These are phyloP conservation scores for Apamea epomidion DNA, from an alignment of 2,888 invertebrate genomes.

Conservation along the genomic window DNA sequence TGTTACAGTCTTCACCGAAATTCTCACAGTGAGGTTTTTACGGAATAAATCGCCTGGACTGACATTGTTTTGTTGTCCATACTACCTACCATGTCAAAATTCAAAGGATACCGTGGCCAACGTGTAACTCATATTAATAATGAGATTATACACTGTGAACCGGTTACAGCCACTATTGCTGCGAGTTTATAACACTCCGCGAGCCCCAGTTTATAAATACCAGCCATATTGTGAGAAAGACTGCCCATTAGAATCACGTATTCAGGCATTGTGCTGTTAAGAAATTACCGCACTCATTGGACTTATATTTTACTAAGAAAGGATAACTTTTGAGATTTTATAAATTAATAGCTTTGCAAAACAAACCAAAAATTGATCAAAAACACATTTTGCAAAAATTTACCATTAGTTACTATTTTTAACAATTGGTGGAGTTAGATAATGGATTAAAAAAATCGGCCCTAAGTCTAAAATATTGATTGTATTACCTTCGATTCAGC, in stretches of 20 bases:
- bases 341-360: constrained; percentile 20
- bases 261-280: constrained; percentile 68
- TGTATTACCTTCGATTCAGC: too few species aligned
- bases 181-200: constrained; percentile 67
- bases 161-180: constrained; percentile 70
- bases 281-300: constrained; percentile 48
- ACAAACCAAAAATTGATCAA: neutral
- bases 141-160: constrained; percentile 60
- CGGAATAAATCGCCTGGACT: too few species aligned
- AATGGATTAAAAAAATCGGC: too few species aligned
- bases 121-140: constrained; percentile 47
- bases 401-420: too few species aligned
- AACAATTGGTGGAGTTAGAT: too few species aligned
- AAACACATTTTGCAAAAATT: too few species aligned
- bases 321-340: constrained; percentile 35
- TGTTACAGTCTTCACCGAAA: neutral
- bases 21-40: neutral
- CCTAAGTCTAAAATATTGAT: neutral
- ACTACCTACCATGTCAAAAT: constrained; percentile 30
- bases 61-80: neutral
- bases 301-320: constrained; percentile 51
- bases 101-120: constrained; percentile 34
- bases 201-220: constrained; percentile 78
- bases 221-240: constrained; percentile 73
- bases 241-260: constrained; percentile 72